Conservation (phyloP, 2,888 invertebrate genomes). For the Prosopocoilus inquinatus region DNA sequence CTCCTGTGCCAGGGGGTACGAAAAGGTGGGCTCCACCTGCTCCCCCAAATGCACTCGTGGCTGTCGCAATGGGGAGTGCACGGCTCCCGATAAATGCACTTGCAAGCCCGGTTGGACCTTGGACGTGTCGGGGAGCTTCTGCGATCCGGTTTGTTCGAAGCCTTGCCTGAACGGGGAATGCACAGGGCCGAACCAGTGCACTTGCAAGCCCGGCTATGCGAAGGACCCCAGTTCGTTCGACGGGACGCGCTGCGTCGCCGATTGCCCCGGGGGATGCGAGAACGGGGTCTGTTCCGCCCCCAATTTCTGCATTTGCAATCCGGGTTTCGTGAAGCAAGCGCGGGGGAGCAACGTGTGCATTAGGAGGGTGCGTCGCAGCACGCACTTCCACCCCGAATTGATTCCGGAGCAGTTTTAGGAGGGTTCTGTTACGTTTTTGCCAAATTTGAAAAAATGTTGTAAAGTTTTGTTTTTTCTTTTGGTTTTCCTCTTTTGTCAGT, state of each 20-base stretch:
- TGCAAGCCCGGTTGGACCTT: constrained; percentile 53
- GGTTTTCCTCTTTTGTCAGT: too few relatives aligned
- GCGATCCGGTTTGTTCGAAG: constrained; percentile 50
- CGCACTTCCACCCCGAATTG: constrained; percentile 42
- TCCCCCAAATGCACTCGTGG: constrained; percentile 47
- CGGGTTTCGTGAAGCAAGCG: constrained; percentile 65
- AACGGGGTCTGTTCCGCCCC: constrained; percentile 74
- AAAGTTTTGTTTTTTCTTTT: too few relatives aligned
- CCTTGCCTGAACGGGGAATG: constrained; percentile 57
- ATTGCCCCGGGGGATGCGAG: constrained; percentile 68
- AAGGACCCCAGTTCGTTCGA: constrained; percentile 40
- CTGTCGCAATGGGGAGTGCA: constrained; percentile 54
- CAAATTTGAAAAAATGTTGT: too few relatives aligned
- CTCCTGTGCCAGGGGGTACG: constrained; percentile 50
- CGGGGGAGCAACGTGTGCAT: constrained; percentile 66
- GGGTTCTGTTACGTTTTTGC: neutral
- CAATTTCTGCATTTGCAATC: constrained; percentile 71
- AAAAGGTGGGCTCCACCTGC: constrained; percentile 37
- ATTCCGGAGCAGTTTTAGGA: constrained; percentile 37
- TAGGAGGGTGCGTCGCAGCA: constrained; percentile 50
- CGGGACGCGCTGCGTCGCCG: constrained; percentile 52
- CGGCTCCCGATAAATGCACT: constrained; percentile 56
- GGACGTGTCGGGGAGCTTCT: constrained; percentile 42
- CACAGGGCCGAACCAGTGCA: constrained; percentile 47
- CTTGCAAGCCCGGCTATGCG: constrained; percentile 49